Evolutionary conservation across 2,797 vertebrate genomes (phyloP).

Genomic region (Schizothorax lantsangensis): DNA sequence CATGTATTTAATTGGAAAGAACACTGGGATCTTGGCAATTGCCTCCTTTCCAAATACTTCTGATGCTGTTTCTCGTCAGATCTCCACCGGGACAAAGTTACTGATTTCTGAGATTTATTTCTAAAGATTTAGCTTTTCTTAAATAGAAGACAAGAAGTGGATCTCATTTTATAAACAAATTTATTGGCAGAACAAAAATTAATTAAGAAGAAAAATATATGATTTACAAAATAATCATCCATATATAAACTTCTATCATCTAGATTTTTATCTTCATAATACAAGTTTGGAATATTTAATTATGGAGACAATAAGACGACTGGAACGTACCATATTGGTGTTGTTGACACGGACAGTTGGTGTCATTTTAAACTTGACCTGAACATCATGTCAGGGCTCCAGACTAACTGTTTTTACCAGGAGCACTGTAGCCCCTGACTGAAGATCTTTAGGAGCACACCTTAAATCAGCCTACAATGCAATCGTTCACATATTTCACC

Average conservation of each 20-base stretch:
- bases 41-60: constrained; percentile 59
- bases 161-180: constrained; percentile 19
- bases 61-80: constrained; percentile 36
- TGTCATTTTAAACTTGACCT: neutral
- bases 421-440: no score
- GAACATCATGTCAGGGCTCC: no score
- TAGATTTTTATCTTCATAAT: neutral
- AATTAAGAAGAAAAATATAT: neutral
- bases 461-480: no score
- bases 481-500: no score
- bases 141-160: neutral
- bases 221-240: neutral
- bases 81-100: constrained; percentile 8
- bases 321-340: neutral
- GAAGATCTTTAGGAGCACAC: no score
- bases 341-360: neutral
- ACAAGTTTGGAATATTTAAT: neutral
- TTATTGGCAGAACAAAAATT: constrained; percentile 27
- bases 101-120: neutral
- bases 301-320: neutral
- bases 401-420: no score
- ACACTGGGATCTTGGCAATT: constrained; percentile 83
- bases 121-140: neutral
- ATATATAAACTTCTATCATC: neutral
- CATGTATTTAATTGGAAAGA: constrained; percentile 81